Evolutionary conservation across 2,888 invertebrate genomes (phyloP).

Genomic region (Drosophila kanekoi): DNA sequence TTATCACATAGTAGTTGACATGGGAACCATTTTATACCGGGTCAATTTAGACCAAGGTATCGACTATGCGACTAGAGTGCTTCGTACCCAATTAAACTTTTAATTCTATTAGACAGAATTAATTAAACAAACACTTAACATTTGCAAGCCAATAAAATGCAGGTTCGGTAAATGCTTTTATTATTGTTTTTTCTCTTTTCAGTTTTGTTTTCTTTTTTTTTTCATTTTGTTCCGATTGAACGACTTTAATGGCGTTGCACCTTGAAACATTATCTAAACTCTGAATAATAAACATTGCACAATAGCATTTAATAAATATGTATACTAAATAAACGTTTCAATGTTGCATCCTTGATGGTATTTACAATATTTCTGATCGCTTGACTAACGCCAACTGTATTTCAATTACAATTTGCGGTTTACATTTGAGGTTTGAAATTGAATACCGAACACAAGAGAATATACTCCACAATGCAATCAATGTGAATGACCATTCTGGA

Average conservation of each 20-base stretch:
- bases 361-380: constrained; percentile 69
- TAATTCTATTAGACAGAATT: constrained; percentile 15
- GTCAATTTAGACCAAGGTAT: constrained; percentile 1
- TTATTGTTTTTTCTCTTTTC: constrained; percentile 16
- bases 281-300: constrained; percentile 29
- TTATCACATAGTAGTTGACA: no score
- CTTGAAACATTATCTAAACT: constrained; percentile 38
- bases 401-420: constrained; percentile 70
- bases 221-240: constrained; percentile 43
- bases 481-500: constrained; percentile 71
- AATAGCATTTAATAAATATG: constrained; percentile 9
- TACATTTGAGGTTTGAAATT: constrained; percentile 38
- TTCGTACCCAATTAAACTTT: constrained; percentile 11
- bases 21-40: no score
- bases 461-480: constrained; percentile 20
- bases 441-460: constrained; percentile 18
- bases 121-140: constrained; percentile 22
- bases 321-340: constrained; percentile 48
- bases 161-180: constrained; percentile 44
- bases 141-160: constrained; percentile 43
- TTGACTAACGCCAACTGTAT: constrained; percentile 62
- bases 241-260: constrained; percentile 38
- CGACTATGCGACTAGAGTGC: no score
- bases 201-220: no score
- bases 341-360: constrained; percentile 69